A percentile compares a stretch with the other conserved stretches of the same genome.
phyloP scores from a whole-genome alignment of 1,140 invertebrate species.

The Heliconius hewitsoni region DNA sequence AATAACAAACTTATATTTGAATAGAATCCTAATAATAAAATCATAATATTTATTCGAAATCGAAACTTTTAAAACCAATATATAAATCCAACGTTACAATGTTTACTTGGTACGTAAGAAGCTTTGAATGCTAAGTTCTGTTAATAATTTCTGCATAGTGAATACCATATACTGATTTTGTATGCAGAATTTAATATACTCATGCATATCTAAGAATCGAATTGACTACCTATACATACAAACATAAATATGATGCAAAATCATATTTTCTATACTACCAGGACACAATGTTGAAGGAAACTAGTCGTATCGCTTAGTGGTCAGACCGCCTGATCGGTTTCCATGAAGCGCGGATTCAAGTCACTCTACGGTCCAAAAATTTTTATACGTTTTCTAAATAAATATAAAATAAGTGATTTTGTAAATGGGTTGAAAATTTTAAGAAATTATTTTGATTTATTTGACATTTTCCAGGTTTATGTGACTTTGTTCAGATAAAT shows the following conservation, averaged over 20 bases:
- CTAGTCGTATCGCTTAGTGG: too few relatives aligned
- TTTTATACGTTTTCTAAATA: too few relatives aligned
- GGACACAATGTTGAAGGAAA: not conserved
- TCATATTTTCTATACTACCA: not conserved
- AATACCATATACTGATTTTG: not conserved
- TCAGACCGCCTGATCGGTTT: too few relatives aligned
- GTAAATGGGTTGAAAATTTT: not conserved
- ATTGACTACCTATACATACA: not conserved
- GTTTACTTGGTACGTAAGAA: not conserved
- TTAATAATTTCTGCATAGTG: not conserved
- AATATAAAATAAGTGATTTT: too few relatives aligned
- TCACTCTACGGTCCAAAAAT: too few relatives aligned
- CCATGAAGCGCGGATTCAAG: too few relatives aligned
- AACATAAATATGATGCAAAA: not conserved
- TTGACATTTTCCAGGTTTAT: too few relatives aligned
- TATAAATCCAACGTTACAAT: not conserved
- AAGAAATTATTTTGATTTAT: too few relatives aligned
- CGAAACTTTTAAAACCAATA: not conserved
- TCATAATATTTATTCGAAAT: not conserved
- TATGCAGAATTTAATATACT: not conserved
- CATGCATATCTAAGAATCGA: not conserved
- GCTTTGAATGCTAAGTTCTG: constrained; percentile 1
- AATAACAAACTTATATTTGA: not conserved
- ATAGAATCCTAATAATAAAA: not conserved
- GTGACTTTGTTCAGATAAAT: too few relatives aligned